Evolutionary conservation across 2,797 vertebrate species (phyloP).

Genomic region (Characodon lateralis): DNA sequence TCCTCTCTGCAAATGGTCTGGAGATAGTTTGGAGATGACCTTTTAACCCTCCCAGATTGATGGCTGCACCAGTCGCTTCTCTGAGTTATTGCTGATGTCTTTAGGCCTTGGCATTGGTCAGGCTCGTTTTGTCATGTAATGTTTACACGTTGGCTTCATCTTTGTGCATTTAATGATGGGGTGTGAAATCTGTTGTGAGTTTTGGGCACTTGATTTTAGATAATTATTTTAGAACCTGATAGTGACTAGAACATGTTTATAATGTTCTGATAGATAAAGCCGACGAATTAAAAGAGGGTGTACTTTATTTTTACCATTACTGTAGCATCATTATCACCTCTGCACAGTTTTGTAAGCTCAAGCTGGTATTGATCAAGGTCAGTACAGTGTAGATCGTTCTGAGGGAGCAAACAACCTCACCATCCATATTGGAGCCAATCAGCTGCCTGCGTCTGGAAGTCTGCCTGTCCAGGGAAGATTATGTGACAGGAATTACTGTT

Average conservation of each 20-base stretch:
- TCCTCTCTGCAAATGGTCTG: background rate
- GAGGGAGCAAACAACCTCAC: conserved; percentile 20
- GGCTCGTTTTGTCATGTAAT: too few relatives aligned
- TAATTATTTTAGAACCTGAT: background rate
- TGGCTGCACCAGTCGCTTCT: too few relatives aligned
- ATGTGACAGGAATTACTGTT: conserved; percentile 39
- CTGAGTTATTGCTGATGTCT: background rate
- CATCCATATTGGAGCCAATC: conserved; percentile 39
- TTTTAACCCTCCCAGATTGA: background rate
- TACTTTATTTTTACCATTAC: too few relatives aligned
- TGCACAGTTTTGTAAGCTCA: background rate
- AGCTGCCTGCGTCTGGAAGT: conserved; percentile 40
- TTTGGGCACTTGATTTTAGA: background rate
- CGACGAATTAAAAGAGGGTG: too few relatives aligned
- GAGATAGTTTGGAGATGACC: background rate
- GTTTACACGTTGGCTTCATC: background rate
- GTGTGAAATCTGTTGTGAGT: background rate
- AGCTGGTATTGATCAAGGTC: conserved; percentile 20
- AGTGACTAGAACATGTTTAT: too few relatives aligned
- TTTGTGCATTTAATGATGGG: background rate
- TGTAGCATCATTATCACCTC: background rate
- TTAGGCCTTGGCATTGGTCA: background rate
- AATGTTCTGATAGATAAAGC: too few relatives aligned
- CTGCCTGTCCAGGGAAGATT: conserved; percentile 32
- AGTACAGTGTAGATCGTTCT: background rate